Conservation (phyloP, 2,797 vertebrate genomes). For the Psittacula echo region DNA sequence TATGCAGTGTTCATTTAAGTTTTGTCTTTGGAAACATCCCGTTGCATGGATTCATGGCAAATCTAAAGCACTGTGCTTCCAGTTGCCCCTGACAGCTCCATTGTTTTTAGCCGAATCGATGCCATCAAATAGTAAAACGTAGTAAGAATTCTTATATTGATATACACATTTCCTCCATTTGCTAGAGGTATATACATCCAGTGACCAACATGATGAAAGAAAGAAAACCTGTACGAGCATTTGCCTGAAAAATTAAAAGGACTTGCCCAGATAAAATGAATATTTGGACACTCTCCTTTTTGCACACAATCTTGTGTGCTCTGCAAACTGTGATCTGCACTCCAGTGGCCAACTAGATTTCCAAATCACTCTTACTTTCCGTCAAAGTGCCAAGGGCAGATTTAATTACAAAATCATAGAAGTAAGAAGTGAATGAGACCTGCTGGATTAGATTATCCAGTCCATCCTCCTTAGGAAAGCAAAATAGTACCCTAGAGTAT, state of each 20-base stretch:
- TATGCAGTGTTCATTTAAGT: not conserved
- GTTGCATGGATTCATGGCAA: accelerated
- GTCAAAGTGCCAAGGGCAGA: slow-evolving; percentile 54
- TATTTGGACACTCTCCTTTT: not conserved
- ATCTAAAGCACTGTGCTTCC: not conserved
- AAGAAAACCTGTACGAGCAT: not conserved
- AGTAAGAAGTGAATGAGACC: slow-evolving; percentile 54
- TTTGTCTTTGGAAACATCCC: not conserved
- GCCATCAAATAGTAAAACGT: not conserved
- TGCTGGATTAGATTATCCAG: slow-evolving; percentile 58
- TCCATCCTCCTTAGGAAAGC: not conserved
- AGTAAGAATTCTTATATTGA: not conserved
- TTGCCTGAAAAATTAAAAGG: not conserved
- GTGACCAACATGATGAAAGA: not conserved
- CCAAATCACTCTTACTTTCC: slow-evolving; percentile 42
- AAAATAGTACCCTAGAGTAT: slow-evolving; percentile 11
- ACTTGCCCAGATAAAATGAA: not conserved
- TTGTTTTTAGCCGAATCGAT: not conserved
- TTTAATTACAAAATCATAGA: slow-evolving; percentile 67
- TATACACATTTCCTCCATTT: not conserved
- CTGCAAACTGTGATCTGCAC: not conserved
- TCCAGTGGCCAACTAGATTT: slow-evolving; percentile 42
- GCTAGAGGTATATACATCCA: not conserved
- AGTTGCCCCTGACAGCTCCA: not conserved
- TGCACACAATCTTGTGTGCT: not conserved